Base-by-base conservation (phyloP, 2,797 vertebrate species). In the Hozukius guyotensis region DNA sequence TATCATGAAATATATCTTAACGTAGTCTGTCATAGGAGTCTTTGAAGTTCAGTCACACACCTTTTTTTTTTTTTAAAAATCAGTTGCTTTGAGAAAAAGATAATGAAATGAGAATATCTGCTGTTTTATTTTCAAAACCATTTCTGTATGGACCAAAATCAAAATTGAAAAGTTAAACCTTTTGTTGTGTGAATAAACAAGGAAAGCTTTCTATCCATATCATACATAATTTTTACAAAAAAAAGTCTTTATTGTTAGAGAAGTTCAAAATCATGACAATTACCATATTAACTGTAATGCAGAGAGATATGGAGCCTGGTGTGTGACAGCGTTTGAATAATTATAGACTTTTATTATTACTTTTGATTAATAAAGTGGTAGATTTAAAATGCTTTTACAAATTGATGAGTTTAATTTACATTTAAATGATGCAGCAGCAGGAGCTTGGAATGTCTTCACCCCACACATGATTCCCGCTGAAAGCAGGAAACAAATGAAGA, bases 41-140 rank as follows among this genome's bases (percentile, higher is more conserved):
- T 87, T 84, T 87, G 81, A 88, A 82, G 81, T 78, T 86, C 60
- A 78, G 75, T 73, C 84, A 49, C 79, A 70, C 66, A 64, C 38
- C 65, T 67, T 34, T 64, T 87, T 83, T 84, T 72, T n/a, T n/a
- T n/a, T 49, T 16, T 46, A 8, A 20, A 38, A 49, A 36, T 56
- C 46, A 57, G 27, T 13, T 76, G 57, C 78, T 83, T 70, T 81
- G 55, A 84, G 69, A 36, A 52, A 38, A 55, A 14, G 5, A 52
- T 75, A 72, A 74, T 73, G 25, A 32, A 4, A 16, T 25, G 55
- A 83, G 18, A 46, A 18, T n/a, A 2, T 71, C 60, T 55, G 36
- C 29, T 36, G 14, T 52, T 78, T 70, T 36, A 20, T 14, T 80
- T 70, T 64, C 24, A 14, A 24, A 68, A n/a, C 34, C 0, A 4